A percentile compares a stretch with the other conserved stretches of the same genome.
Conservation (phyloP, 2,113 vertebrate species). For the Catharus bicknelli region DNA sequence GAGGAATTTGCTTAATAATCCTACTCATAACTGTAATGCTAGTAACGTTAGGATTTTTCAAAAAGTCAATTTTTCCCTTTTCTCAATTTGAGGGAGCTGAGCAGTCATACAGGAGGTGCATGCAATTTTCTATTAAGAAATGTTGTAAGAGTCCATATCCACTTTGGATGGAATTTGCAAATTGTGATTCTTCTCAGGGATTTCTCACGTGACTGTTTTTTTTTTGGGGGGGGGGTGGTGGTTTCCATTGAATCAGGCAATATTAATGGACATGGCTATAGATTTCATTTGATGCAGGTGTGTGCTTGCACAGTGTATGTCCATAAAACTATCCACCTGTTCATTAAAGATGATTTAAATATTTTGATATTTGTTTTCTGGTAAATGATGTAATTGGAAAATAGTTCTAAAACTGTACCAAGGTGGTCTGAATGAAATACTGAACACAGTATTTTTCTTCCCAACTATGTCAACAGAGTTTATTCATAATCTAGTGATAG, state of each 20-base stretch:
- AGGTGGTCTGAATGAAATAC: background rate
- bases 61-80: accelerated
- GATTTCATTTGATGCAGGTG: background rate
- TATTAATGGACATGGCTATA: background rate
- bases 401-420: background rate
- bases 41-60: background rate
- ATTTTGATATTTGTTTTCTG: background rate
- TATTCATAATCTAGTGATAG: background rate
- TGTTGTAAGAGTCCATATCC: background rate
- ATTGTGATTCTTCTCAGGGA: background rate
- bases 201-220: background rate
- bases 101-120: background rate
- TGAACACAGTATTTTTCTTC: background rate
- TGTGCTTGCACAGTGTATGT: background rate
- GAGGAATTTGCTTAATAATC: background rate
- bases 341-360: background rate
- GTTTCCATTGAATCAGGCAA: background rate
- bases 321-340: background rate
- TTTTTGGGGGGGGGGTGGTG: background rate
- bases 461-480: background rate
- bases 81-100: background rate
- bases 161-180: background rate
- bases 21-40: background rate
- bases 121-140: background rate
- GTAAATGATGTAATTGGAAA: background rate